These are phyloP conservation scores for Calephelis nemesis DNA, from an alignment of 1,140 invertebrate genomes.

Conservation along the genomic window DNA sequence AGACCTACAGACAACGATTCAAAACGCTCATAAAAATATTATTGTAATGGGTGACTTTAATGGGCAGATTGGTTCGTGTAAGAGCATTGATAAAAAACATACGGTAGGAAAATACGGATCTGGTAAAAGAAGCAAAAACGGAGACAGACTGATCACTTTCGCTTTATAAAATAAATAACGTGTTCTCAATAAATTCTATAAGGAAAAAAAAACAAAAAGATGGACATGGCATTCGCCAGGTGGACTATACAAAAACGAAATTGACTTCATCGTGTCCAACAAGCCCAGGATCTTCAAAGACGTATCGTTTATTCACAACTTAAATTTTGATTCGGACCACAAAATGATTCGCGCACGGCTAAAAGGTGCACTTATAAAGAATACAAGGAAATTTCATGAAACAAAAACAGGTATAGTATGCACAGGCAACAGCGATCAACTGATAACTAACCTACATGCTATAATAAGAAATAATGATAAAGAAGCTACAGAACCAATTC, in stretches of 20 bases:
- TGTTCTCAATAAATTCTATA: constrained; percentile 15
- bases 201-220: constrained; percentile 19
- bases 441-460: too few species aligned
- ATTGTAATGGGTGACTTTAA: not conserved
- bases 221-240: constrained; percentile 16
- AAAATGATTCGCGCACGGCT: too few species aligned
- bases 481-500: too few species aligned
- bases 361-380: too few species aligned
- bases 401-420: too few species aligned
- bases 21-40: constrained; percentile 14
- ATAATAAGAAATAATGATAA: too few species aligned
- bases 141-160: not conserved
- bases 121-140: not conserved
- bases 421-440: too few species aligned
- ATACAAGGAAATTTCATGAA: too few species aligned
- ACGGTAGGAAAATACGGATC: too few species aligned
- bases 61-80: not conserved
- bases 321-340: too few species aligned
- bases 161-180: constrained; percentile 18
- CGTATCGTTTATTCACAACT: not conserved
- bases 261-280: not conserved
- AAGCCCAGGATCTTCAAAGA: not conserved
- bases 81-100: too few species aligned
- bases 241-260: constrained; percentile 14
- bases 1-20: constrained; percentile 3